phyloP scores from a whole-genome alignment of 2,888 invertebrate species.

The Rhodophaea formosa region DNA sequence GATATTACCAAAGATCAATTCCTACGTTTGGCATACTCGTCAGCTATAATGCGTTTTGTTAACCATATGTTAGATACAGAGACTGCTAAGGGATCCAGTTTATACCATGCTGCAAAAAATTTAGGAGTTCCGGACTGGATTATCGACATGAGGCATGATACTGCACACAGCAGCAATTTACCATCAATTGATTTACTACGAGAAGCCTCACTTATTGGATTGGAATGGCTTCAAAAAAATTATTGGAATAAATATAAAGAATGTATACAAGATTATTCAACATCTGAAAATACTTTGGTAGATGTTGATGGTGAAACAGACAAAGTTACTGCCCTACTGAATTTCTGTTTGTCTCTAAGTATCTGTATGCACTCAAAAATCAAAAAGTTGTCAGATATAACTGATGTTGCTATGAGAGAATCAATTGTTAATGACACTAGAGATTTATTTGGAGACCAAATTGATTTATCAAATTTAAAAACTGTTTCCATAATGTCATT shows the following conservation, averaged over 20 bases:
- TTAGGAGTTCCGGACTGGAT: constrained; percentile 90
- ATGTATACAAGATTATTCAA: constrained; percentile 67
- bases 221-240: constrained; percentile 85
- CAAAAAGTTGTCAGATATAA: constrained; percentile 61
- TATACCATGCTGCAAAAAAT: constrained; percentile 81
- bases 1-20: constrained; percentile 62
- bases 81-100: constrained; percentile 74
- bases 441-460: constrained; percentile 53
- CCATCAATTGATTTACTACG: constrained; percentile 84
- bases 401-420: constrained; percentile 53
- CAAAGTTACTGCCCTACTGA: constrained; percentile 55
- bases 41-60: constrained; percentile 84
- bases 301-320: constrained; percentile 39
- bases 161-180: constrained; percentile 86
- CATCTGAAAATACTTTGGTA: constrained; percentile 42
- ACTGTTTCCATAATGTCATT: constrained; percentile 51
- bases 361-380: constrained; percentile 63
- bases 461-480: constrained; percentile 57
- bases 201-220: constrained; percentile 82
- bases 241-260: constrained; percentile 84
- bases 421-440: constrained; percentile 58
- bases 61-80: constrained; percentile 83
- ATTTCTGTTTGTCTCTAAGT: constrained; percentile 63
- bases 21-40: constrained; percentile 81
- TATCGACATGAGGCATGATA: constrained; percentile 88